These are phyloP conservation scores for Scopus umbretta DNA, from an alignment of 2,113 vertebrate genomes.

Conservation along the genomic window DNA sequence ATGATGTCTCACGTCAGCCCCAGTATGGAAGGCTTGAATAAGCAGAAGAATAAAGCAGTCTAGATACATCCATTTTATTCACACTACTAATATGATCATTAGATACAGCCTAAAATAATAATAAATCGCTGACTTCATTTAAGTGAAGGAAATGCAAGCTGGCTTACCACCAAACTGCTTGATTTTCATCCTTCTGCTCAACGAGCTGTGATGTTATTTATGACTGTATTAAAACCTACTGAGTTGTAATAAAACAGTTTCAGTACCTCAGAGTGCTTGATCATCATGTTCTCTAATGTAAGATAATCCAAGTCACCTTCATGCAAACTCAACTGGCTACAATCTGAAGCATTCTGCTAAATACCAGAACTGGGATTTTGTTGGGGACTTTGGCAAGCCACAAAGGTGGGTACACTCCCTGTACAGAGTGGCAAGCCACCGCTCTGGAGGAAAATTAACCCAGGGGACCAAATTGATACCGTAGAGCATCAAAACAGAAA, in stretches of 20 bases:
- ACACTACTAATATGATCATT: slow-evolving; percentile 21
- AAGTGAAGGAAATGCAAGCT: slow-evolving; percentile 18
- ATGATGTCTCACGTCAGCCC: slow-evolving; percentile 1
- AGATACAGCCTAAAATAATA: slow-evolving; percentile 38
- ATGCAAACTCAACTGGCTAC: slow-evolving; percentile 28
- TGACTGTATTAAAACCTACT: slow-evolving; percentile 30
- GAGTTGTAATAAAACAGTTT: slow-evolving; percentile 44
- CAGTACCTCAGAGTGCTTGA: slow-evolving; percentile 1
- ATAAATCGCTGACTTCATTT: slow-evolving; percentile 44
- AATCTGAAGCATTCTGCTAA: slow-evolving; percentile 30
- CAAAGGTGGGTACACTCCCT: not conserved
- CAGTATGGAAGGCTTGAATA: slow-evolving; percentile 35
- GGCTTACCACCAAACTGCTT: slow-evolving; percentile 15
- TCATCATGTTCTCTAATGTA: slow-evolving; percentile 34
- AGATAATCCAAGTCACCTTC: slow-evolving; percentile 72
- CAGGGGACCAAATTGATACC: not conserved
- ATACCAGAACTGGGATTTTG: not conserved
- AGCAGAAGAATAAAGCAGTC: slow-evolving; percentile 20
- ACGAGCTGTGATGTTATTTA: slow-evolving; percentile 56
- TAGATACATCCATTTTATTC: slow-evolving; percentile 31
- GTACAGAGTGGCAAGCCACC: not conserved
- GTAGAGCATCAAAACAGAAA: not conserved
- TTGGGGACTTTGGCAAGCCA: not conserved
- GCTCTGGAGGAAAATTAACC: not conserved
- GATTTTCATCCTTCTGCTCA: slow-evolving; percentile 42